Percentiles rank a stretch among this genome's conserved stretches.
phyloP scores from a whole-genome alignment of 1,140 invertebrate species.

The Drosophila kepulauana region DNA sequence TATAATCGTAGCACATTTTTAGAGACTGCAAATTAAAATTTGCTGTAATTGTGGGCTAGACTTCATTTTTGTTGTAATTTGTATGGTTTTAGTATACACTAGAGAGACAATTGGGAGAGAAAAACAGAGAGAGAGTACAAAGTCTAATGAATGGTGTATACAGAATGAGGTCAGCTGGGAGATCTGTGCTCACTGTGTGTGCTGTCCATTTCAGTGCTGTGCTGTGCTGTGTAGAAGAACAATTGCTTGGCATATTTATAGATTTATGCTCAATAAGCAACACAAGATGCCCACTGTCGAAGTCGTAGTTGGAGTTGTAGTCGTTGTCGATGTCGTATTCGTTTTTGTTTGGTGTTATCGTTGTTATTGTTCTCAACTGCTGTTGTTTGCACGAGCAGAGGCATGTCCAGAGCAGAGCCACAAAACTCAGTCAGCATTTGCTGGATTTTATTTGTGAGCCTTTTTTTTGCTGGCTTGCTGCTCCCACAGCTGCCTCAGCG shows the following conservation, averaged over 20 bases:
- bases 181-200: conserved; percentile 15
- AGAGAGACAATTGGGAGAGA: background rate
- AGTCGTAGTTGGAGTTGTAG: background rate
- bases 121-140: background rate
- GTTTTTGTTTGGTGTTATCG: conserved; percentile 8
- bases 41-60: background rate
- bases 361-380: conserved; percentile 30
- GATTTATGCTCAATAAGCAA: conserved; percentile 53
- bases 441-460: conserved; percentile 52
- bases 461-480: conserved; percentile 34
- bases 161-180: conserved; percentile 52
- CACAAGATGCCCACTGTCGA: conserved; percentile 42
- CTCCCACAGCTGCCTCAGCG: conserved; percentile 4
- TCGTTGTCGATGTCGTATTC: background rate
- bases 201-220: conserved; percentile 24
- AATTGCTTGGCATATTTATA: conserved; percentile 70
- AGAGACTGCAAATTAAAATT: background rate
- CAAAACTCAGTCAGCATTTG: conserved; percentile 52
- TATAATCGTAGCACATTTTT: background rate
- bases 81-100: background rate
- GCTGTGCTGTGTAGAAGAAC: conserved; percentile 20
- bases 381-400: conserved; percentile 39
- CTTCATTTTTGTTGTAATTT: conserved; percentile 10
- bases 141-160: conserved; percentile 32
- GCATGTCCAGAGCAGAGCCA: background rate